Percentiles rank a stretch among this genome's conserved stretches.
phyloP scores from a whole-genome alignment of 2,888 invertebrate species.

The Willowsia nigromaculata region DNA sequence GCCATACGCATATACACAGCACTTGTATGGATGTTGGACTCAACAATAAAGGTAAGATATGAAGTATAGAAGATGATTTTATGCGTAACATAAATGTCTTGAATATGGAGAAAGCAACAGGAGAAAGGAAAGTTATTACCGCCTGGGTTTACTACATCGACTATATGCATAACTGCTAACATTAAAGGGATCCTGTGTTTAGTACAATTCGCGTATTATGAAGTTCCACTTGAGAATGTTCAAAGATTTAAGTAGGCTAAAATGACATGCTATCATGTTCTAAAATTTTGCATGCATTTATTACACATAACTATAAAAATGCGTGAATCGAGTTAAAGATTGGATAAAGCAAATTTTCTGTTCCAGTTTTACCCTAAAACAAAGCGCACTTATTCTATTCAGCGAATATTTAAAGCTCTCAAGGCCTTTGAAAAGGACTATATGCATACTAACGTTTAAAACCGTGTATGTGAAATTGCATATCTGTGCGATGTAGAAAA shows the following conservation, averaged over 20 bases:
- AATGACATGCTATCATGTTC: slow-evolving; percentile 2
- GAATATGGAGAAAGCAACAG: slow-evolving; percentile 54
- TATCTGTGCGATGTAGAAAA: background rate
- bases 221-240: slow-evolving; percentile 39
- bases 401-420: too few species aligned
- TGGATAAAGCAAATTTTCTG: background rate
- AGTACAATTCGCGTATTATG: too few species aligned
- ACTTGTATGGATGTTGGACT: background rate
- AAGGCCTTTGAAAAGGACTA: background rate
- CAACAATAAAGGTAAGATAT: background rate
- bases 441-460: background rate
- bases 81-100: background rate
- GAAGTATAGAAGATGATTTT: background rate
- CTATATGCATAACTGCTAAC: background rate
- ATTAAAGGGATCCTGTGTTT: too few species aligned
- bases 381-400: background rate
- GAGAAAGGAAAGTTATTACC: slow-evolving; percentile 19
- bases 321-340: background rate
- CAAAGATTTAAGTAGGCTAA: slow-evolving; percentile 47
- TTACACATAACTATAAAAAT: background rate
- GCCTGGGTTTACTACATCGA: background rate
- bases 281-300: background rate
- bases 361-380: background rate
- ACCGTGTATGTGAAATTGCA: too few species aligned
- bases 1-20: background rate